phyloP scores from a whole-genome alignment of 2,113 vertebrate genomes.

The Ia io region DNA sequence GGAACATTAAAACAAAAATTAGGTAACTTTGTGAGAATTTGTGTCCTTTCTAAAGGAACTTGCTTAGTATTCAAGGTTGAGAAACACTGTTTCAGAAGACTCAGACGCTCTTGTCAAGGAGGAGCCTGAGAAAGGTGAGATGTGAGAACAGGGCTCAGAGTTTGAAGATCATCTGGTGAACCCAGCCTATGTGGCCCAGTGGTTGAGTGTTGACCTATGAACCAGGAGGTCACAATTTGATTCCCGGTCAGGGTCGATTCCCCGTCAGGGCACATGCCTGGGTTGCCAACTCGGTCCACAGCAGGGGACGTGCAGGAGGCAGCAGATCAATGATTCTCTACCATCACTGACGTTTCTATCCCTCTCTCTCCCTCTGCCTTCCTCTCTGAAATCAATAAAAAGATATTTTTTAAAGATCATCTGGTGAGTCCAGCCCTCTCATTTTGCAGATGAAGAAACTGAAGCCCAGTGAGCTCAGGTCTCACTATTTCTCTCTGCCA shows the following conservation, averaged over 20 bases:
- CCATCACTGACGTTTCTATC: too few species aligned
- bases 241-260: too few species aligned
- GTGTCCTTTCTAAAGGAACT: slow-evolving; percentile 38
- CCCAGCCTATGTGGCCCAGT: not conserved
- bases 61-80: not conserved
- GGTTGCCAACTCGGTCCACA: too few species aligned
- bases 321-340: too few species aligned
- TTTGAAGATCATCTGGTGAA: not conserved
- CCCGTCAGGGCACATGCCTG: too few species aligned
- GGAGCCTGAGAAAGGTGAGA: not conserved
- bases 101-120: not conserved
- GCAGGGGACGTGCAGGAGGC: too few species aligned
- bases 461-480: not conserved
- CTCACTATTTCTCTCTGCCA: not conserved
- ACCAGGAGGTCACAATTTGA: too few species aligned
- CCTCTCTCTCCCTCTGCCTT: too few species aligned
- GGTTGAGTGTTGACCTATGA: too few species aligned
- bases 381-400: too few species aligned
- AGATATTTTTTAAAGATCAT: not conserved
- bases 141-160: not conserved
- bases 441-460: not conserved
- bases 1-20: slow-evolving; percentile 21
- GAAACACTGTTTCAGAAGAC: not conserved
- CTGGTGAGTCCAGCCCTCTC: not conserved
- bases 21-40: slow-evolving; percentile 26